Base-by-base conservation (phyloP, 2,797 vertebrate species). In the Anas georgica region DNA sequence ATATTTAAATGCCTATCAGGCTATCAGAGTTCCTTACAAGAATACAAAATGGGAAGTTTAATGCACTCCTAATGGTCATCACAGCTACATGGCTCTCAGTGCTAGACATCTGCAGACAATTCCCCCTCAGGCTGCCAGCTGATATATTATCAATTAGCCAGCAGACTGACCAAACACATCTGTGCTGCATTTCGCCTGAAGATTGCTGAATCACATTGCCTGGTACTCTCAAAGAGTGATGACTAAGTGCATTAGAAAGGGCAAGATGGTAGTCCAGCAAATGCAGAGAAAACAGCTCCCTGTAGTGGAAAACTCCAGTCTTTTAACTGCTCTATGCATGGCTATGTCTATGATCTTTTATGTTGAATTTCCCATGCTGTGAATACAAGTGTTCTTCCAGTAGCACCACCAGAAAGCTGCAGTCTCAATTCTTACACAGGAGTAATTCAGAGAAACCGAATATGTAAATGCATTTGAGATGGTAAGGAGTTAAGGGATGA, bases 181-280 rank as follows among this genome's bases (percentile, higher is more conserved):
- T 95, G 79, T 84, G 66, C 48, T 74, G 16, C 33, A 26, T 82
- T 90, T 83, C 80, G 46, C 81, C 62, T 78, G 39, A 77, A 94
- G 87, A 76, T n/a, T 93, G 90, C 85, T 95, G 94, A 94, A 90
- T 94, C 96, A 93, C 37, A 10, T 64, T 80, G 46, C 41, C 63
- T 74, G 33, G 29, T 68, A 20, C 58, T 94, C 69, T 69, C 12
- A 64, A 83, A 41, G 62, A 45, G 39, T 59, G 21, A 82, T 93
- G 88, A 92, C 76, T 70, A 79, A 83, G 60, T 77, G 35, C 37
- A 55, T 74, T 76, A 87, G 79, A 85, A 93, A 90, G 37, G 68
- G 39, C 43, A 87, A 93, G 74, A 39, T 73, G 72, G 52, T 62
- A 48, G 68, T 50, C 87, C 83, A 86, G 39, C 29, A 88, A 81